Percentiles rank a stretch among this genome's conserved stretches.
Conservation (phyloP, 2,797 vertebrate species). For the Phyllotis vaccarum region DNA sequence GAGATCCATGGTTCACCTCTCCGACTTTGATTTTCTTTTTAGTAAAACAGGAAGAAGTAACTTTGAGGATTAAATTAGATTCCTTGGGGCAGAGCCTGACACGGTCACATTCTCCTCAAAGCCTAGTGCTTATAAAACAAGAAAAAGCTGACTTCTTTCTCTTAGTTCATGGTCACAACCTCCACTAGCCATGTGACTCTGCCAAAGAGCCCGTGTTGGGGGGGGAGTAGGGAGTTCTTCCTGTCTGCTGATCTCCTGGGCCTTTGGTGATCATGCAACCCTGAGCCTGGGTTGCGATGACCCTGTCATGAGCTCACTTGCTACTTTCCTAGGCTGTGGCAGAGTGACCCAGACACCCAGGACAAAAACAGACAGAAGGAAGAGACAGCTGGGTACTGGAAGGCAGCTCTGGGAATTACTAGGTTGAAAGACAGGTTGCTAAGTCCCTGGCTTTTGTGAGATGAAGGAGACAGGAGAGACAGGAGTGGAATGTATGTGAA, state of each 20-base stretch:
- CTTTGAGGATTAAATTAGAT: not conserved
- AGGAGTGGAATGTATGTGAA: not conserved
- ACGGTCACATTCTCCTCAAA: not conserved
- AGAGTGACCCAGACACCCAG: conserved; percentile 50
- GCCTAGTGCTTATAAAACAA: not conserved
- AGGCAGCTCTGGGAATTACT: not conserved
- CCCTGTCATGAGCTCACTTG: not conserved
- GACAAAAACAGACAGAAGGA: not conserved
- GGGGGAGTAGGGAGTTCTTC: not conserved
- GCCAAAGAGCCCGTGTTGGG: not conserved
- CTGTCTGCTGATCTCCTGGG: not conserved
- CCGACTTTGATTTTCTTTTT: not conserved
- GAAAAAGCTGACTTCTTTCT: not conserved
- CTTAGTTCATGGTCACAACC: not conserved
- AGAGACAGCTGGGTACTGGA: not conserved
- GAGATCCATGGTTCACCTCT: not conserved
- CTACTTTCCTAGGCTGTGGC: conserved; percentile 3
- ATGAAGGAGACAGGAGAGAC: not conserved
- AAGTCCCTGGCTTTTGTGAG: not conserved
- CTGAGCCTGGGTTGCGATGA: not conserved
- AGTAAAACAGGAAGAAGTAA: not conserved
- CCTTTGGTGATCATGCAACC: not conserved
- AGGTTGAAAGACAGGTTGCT: not conserved
- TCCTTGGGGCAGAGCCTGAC: not conserved
- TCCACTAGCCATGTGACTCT: not conserved